A percentile compares a stretch with the other conserved stretches of the same genome.
Conservation (phyloP, 2,888 invertebrate species). For the Nyleta sp. region DNA sequence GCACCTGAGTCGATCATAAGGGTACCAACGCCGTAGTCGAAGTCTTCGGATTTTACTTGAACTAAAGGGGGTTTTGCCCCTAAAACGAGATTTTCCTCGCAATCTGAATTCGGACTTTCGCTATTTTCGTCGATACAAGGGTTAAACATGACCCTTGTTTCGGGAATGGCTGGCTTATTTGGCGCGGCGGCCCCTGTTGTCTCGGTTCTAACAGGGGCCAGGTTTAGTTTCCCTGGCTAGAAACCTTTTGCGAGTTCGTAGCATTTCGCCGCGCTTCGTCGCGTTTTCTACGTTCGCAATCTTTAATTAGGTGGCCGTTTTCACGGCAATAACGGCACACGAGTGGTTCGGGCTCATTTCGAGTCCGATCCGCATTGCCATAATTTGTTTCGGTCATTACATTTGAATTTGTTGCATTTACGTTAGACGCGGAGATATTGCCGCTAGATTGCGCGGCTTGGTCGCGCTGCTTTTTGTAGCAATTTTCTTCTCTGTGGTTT, state of each 20-base stretch:
- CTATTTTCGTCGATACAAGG: too few relatives aligned
- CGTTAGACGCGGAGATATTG: too few relatives aligned
- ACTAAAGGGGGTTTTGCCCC: neutral
- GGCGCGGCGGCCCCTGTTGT: slow-evolving; percentile 13
- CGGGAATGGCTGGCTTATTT: neutral
- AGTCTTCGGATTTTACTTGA: neutral
- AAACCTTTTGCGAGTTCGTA: too few relatives aligned
- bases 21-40: neutral
- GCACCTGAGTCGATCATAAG: slow-evolving; percentile 32
- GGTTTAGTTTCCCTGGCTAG: slow-evolving; percentile 18
- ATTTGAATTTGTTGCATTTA: too few relatives aligned
- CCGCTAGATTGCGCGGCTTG: too few relatives aligned
- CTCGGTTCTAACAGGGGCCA: slow-evolving; percentile 3
- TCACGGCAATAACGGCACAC: slow-evolving; percentile 1
- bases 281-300: slow-evolving; percentile 1
- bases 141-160: neutral
- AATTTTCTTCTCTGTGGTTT: neutral
- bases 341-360: neutral
- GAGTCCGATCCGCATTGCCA: neutral
- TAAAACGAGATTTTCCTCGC: neutral
- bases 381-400: neutral
- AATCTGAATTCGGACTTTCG: neutral
- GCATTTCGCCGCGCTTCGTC: neutral
- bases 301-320: neutral
- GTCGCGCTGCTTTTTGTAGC: neutral